Evolutionary conservation across 2,113 vertebrate genomes (phyloP), one percentile per base, ranked within the genome.

Genomic region (Coracopsis vasa): DNA sequence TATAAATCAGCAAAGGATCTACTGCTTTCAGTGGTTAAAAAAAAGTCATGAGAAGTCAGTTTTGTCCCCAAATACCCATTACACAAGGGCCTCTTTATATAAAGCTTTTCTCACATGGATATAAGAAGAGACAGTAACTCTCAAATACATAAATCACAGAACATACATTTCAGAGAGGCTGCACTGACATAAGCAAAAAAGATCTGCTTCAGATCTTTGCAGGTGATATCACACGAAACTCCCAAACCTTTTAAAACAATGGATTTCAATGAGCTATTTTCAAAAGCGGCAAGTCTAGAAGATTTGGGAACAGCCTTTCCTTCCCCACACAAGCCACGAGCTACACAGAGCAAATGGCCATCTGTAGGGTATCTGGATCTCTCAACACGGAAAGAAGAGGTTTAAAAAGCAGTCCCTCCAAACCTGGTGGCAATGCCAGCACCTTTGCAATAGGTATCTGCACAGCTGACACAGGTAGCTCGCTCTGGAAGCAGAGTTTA

Each of bases 281-380:
- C 16, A 58, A 45, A 81, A 90, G 51, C 2, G 2, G 9, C 23
- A 54, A 37, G 11, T 23, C 31, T 61, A 37, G 27, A 74, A 39
- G n/a, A 71, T 64, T 70, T 80, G 25, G 50, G 37, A 73, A 62
- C 5, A 44, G 17, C 10, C 41, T 35, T 35, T 62, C 8, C 47
- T 83, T 48, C 47, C 23, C 48, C 1, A 0, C 37, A 28, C 27
- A 48, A 73, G 12, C 42, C 61, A 62, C 0, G 0, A 64, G 51
- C 31, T 66, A 70, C 39, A 23, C 6, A 45, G 10, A 39, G 47
- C 6, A 13, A 86, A 58, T 33, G 17, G n/a, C 23, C 37, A 37
- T n/a, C 35, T 18, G 5, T 4, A 56, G 62, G 13, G 21, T 17
- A 53, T 20, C 15, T 73, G 27, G 10, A 45, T 61, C 17, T 80